Conservation (phyloP, 2,113 vertebrate species). For the Copsychus sechellarum region DNA sequence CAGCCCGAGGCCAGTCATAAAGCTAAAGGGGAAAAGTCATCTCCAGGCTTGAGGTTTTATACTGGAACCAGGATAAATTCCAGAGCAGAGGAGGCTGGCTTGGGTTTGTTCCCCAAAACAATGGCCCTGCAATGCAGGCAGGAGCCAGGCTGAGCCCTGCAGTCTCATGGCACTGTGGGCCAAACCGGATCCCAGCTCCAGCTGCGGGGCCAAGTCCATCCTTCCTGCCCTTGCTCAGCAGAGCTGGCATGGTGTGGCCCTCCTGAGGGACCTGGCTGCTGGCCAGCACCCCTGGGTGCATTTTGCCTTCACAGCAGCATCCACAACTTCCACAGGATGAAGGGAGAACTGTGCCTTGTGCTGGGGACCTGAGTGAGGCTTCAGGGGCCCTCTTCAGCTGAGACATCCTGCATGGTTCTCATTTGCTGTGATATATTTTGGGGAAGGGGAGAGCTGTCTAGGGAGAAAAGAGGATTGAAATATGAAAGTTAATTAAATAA, state of each 20-base stretch:
- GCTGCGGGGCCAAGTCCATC: accelerated
- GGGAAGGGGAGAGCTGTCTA: constrained; percentile 49
- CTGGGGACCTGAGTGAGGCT: background rate
- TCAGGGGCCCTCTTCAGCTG: background rate
- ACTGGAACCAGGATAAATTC: background rate
- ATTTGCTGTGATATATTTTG: constrained; percentile 18
- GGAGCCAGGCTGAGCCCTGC: background rate
- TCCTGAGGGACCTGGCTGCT: background rate
- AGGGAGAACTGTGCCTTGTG: background rate
- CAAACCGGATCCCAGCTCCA: background rate
- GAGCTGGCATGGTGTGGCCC: background rate
- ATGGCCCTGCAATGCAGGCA: background rate
- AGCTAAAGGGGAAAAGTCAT: background rate
- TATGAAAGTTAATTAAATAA: constrained; percentile 57
- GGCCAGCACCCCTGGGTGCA: background rate
- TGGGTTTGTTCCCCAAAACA: background rate
- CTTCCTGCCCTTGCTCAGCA: background rate
- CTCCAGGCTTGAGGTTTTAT: background rate
- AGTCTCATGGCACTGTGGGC: background rate
- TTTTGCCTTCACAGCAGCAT: background rate
- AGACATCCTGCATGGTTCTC: constrained; percentile 7
- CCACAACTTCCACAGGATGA: background rate
- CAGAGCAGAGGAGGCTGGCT: background rate
- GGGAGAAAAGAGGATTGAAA: constrained; percentile 12
- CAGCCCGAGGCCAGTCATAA: accelerated